phyloP scores from a whole-genome alignment of 2,113 vertebrate genomes.

The Passer domesticus region DNA sequence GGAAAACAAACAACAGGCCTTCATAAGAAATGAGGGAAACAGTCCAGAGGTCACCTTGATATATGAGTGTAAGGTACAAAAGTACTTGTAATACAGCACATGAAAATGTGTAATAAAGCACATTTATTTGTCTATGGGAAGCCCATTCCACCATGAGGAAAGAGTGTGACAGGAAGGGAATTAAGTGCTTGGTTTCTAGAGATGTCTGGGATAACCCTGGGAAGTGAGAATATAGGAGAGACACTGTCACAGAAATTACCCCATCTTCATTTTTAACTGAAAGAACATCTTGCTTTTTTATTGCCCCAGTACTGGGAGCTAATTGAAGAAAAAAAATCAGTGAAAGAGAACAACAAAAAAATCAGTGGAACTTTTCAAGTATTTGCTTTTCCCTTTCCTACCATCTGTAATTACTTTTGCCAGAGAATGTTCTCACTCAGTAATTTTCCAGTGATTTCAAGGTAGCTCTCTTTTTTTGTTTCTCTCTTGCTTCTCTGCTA shows the following conservation, averaged over 20 bases:
- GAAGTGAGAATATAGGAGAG: background rate
- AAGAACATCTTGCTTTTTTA: background rate
- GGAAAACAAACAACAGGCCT: background rate
- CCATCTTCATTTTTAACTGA: background rate
- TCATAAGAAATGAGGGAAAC: background rate
- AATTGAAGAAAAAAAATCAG: slow-evolving; percentile 1
- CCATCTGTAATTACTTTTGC: slow-evolving; percentile 26
- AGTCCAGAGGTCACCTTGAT: background rate
- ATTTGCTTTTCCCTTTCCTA: slow-evolving; percentile 14
- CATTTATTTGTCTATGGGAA: background rate
- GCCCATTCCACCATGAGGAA: background rate
- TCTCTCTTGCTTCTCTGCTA: background rate
- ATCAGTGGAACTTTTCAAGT: slow-evolving; percentile 14
- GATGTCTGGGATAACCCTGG: background rate
- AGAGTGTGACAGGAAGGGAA: background rate
- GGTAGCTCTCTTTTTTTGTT: background rate
- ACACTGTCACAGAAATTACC: background rate
- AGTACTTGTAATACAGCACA: background rate
- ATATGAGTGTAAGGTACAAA: background rate
- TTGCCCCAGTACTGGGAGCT: background rate
- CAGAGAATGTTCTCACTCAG: slow-evolving; percentile 29
- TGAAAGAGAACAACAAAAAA: background rate
- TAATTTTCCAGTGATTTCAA: slow-evolving; percentile 57
- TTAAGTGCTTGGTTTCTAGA: background rate
- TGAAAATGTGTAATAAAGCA: background rate